Conservation (phyloP, 2,888 invertebrate species). For the Phymatocera aterrima region DNA sequence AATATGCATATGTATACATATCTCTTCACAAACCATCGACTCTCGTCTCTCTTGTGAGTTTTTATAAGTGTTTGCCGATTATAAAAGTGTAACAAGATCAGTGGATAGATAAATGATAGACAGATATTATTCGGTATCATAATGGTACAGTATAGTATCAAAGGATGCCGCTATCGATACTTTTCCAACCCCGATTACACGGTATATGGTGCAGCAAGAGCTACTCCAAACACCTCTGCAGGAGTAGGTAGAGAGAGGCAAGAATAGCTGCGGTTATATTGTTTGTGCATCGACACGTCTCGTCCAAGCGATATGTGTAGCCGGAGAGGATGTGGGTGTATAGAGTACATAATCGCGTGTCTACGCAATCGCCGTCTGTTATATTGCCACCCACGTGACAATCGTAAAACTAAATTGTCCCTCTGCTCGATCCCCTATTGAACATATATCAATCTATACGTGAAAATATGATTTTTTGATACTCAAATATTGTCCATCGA, state of each 20-base stretch:
- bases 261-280: not conserved
- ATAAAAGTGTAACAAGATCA: not conserved
- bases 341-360: not conserved
- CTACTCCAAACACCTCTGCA: not conserved
- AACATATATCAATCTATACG: not conserved
- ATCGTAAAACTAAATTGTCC: not conserved
- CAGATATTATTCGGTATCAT: slow-evolving; percentile 17
- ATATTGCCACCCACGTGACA: not conserved
- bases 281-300: not conserved
- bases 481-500: no score
- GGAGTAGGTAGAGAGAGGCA: not conserved
- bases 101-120: not conserved
- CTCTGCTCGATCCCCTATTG: not conserved
- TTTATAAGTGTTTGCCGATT: not conserved
- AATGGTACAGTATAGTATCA: no score
- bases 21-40: no score
- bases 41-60: not conserved
- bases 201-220: not conserved
- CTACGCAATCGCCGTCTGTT: not conserved
- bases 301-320: not conserved
- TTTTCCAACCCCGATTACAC: not conserved
- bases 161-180: slow-evolving; percentile 44
- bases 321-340: not conserved
- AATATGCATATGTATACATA: no score
- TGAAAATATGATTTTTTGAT: no score